Conservation (phyloP, 2,113 vertebrate genomes). For the Ascaphus truei region DNA sequence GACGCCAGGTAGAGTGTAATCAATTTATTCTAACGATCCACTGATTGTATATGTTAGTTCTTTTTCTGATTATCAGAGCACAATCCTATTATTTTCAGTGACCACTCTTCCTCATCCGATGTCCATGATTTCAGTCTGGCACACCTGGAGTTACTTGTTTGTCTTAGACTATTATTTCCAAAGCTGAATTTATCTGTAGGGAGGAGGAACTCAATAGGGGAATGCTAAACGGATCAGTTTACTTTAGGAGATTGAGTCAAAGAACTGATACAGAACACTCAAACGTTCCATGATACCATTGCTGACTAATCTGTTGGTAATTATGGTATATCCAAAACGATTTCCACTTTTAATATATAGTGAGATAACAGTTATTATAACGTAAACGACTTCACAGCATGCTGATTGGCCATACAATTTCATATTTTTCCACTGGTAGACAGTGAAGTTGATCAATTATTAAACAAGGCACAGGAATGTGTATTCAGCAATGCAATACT, state of each 20-base stretch:
- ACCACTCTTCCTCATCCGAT: neutral
- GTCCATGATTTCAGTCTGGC: neutral
- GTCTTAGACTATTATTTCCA: conserved; percentile 34
- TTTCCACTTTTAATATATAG: conserved; percentile 3
- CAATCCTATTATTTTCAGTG: neutral
- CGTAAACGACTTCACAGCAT: neutral
- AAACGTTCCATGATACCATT: neutral
- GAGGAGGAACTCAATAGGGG: neutral
- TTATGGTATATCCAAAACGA: neutral
- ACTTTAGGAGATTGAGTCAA: neutral
- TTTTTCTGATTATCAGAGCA: conserved; percentile 49
- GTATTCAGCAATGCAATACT: too few species aligned
- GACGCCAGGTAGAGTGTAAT: conserved; percentile 63
- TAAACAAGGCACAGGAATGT: too few species aligned
- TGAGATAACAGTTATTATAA: neutral
- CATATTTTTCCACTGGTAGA: too few species aligned
- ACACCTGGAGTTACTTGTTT: conserved; percentile 12
- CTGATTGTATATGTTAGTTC: conserved; percentile 67
- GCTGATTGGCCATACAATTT: neutral
- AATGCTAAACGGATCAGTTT: too few species aligned
- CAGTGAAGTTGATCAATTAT: neutral
- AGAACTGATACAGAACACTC: neutral
- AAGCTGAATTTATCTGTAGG: neutral
- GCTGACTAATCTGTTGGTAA: neutral
- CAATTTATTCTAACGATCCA: conserved; percentile 71